phyloP scores from a whole-genome alignment of 2,888 invertebrate species.

The Stegophylla sp. region DNA sequence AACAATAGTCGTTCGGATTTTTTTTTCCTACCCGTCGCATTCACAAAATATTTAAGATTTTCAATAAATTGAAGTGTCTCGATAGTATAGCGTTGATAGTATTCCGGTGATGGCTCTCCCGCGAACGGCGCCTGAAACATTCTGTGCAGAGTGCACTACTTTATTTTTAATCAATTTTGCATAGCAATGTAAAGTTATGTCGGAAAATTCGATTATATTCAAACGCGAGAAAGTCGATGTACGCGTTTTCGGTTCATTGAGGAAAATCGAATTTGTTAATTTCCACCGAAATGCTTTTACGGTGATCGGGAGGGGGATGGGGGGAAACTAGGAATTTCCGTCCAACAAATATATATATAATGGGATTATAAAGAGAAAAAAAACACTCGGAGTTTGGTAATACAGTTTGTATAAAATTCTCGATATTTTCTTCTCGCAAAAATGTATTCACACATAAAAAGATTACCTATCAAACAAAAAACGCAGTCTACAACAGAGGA shows the following conservation, averaged over 20 bases:
- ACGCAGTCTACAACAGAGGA: too few species aligned
- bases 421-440: not conserved
- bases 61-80: not conserved
- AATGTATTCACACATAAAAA: not conserved
- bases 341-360: not conserved
- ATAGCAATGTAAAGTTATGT: not conserved
- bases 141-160: too few species aligned
- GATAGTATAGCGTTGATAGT: not conserved
- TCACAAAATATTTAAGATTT: too few species aligned
- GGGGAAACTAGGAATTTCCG: not conserved
- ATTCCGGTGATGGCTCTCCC: too few species aligned
- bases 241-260: not conserved
- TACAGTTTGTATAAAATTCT: not conserved
- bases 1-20: too few species aligned
- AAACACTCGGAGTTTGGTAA: not conserved
- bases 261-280: not conserved
- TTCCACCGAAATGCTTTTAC: not conserved
- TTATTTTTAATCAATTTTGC: not conserved
- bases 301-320: not conserved
- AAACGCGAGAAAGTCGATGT: not conserved
- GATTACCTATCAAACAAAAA: not conserved
- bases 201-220: not conserved
- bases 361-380: not conserved
- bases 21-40: too few species aligned
- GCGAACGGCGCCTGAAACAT: too few species aligned